Conservation (phyloP, 2,113 vertebrate species). For the Garra rufa region DNA sequence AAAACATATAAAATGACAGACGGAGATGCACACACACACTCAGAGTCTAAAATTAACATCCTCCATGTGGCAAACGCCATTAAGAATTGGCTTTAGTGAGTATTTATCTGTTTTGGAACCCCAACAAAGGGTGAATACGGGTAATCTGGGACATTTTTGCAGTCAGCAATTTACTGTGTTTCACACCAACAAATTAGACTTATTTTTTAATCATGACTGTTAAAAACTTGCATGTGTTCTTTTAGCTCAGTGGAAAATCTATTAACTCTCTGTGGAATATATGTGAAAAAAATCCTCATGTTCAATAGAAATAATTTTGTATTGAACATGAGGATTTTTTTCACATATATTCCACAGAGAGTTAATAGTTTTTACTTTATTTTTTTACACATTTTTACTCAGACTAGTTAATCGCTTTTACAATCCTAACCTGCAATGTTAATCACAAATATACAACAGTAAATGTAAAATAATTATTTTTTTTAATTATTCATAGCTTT, state of each 20-base stretch:
- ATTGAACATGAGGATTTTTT: too few species aligned
- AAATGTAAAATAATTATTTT: neutral
- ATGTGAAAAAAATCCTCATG: too few species aligned
- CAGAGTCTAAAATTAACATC: neutral
- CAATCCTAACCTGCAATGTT: neutral
- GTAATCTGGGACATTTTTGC: neutral
- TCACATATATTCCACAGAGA: too few species aligned
- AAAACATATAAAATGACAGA: neutral
- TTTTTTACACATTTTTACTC: neutral
- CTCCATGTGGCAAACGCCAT: neutral
- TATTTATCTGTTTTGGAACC: neutral
- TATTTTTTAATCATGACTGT: neutral
- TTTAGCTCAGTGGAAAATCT: too few species aligned
- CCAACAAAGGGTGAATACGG: neutral
- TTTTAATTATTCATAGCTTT: neutral
- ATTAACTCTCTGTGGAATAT: too few species aligned
- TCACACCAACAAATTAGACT: neutral
- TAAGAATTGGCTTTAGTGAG: neutral
- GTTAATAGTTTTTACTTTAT: too few species aligned
- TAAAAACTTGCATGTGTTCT: neutral
- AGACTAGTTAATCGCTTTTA: neutral
- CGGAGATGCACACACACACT: conserved; percentile 8
- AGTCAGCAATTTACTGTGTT: neutral
- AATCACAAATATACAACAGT: neutral
- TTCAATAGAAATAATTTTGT: too few species aligned